Conservation (phyloP, 2,113 vertebrate species). For the Silurus glanis region DNA sequence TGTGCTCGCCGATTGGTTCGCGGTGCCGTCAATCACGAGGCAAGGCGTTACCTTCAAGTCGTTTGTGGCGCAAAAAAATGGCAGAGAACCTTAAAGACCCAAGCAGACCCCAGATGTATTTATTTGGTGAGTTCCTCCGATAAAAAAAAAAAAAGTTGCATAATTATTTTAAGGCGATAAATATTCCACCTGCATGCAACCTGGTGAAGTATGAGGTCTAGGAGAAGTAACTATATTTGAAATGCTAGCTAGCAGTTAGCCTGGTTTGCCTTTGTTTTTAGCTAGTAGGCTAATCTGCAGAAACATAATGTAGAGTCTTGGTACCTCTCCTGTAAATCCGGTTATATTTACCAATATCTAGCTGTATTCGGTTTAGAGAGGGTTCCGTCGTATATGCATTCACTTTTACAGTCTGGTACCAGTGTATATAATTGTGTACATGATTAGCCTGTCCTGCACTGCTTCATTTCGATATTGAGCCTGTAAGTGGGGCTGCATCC, state of each 20-base stretch:
- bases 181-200: background rate
- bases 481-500: background rate
- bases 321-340: background rate
- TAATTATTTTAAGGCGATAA: background rate
- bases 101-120: constrained; percentile 75
- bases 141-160: constrained; percentile 5
- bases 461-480: background rate
- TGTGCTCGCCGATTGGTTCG: constrained; percentile 50
- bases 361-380: background rate
- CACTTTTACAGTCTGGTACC: background rate
- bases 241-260: constrained; percentile 22
- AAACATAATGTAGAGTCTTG: background rate
- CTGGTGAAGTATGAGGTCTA: background rate
- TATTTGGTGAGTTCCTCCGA: constrained; percentile 72
- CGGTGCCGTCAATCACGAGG: constrained; percentile 33
- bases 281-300: background rate
- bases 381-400: background rate
- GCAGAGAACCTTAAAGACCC: constrained; percentile 67
- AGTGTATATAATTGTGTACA: background rate
- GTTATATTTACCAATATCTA: background rate
- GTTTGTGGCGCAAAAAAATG: constrained; percentile 67
- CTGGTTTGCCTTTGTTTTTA: constrained; percentile 42
- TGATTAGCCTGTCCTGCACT: background rate
- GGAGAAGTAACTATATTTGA: background rate
- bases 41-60: constrained; percentile 53